These are phyloP conservation scores for Umimayanthus kanabou DNA, from an alignment of 92 coral and sea anemone genomes.

Conservation along the genomic window DNA sequence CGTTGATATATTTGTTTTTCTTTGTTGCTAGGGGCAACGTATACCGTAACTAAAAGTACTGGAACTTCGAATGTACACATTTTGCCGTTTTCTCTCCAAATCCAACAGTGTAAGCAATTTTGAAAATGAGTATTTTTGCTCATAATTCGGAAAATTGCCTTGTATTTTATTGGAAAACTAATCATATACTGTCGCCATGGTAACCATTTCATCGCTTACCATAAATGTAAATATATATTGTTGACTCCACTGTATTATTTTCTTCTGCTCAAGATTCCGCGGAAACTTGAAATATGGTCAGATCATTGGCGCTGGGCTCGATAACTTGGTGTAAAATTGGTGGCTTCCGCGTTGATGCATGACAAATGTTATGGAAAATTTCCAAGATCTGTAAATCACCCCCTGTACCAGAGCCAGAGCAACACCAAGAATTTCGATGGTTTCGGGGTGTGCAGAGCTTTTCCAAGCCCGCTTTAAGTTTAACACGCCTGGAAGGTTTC, in stretches of 20 bases:
- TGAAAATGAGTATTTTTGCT: too few relatives aligned
- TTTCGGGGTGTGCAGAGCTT: neutral
- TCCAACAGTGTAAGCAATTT: too few relatives aligned
- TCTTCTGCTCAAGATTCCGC: slow-evolving; percentile 17
- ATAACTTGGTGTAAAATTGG: neutral
- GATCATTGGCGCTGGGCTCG: neutral
- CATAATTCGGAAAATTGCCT: too few relatives aligned
- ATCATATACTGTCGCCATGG: too few relatives aligned
- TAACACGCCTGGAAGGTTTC: neutral
- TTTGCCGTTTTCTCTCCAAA: too few relatives aligned
- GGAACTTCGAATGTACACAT: too few relatives aligned
- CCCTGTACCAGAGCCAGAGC: neutral
- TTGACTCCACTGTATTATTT: neutral
- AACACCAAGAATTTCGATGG: neutral
- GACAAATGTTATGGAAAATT: neutral
- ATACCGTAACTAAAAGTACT: too few relatives aligned
- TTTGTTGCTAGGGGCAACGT: too few relatives aligned
- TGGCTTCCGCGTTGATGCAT: neutral
- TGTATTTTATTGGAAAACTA: too few relatives aligned
- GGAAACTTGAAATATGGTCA: slow-evolving; percentile 10
- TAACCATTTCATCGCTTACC: too few relatives aligned
- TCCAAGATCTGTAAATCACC: neutral
- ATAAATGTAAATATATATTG: too few relatives aligned
- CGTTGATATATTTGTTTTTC: too few relatives aligned
- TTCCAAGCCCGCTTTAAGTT: neutral